Conservation (phyloP, 2,113 vertebrate genomes). For the Myrmecobius fasciatus region DNA sequence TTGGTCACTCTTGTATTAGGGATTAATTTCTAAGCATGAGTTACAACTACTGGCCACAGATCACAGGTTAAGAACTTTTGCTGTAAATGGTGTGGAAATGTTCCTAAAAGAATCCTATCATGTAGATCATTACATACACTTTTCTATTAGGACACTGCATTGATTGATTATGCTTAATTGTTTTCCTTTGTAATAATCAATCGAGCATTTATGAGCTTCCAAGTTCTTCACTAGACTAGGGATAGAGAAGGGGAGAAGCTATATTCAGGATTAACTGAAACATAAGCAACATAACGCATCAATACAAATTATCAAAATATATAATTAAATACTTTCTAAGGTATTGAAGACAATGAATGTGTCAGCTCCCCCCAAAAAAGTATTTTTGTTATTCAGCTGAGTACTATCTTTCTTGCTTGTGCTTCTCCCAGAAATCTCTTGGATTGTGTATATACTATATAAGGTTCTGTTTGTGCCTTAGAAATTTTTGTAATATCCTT, state of each 20-base stretch:
- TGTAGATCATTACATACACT: background rate
- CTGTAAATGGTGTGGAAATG: background rate
- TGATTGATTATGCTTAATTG: background rate
- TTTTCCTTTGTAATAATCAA: background rate
- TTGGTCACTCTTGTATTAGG: background rate
- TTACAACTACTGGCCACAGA: background rate
- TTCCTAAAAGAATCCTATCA: background rate
- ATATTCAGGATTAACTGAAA: background rate
- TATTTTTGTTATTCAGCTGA: background rate
- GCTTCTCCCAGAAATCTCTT: background rate
- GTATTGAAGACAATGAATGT: background rate
- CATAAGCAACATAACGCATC: background rate
- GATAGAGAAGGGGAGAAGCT: background rate
- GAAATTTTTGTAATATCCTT: background rate
- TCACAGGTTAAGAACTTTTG: background rate
- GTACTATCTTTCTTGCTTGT: background rate
- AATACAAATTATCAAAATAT: background rate
- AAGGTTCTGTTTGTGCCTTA: background rate
- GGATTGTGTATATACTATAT: background rate
- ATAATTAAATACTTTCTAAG: background rate
- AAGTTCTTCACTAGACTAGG: background rate
- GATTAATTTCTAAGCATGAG: background rate
- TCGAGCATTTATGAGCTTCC: background rate
- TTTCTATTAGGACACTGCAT: background rate
- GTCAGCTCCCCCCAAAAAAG: background rate